Conservation (phyloP, 2,888 invertebrate genomes). For the Drosophila meridiana region DNA sequence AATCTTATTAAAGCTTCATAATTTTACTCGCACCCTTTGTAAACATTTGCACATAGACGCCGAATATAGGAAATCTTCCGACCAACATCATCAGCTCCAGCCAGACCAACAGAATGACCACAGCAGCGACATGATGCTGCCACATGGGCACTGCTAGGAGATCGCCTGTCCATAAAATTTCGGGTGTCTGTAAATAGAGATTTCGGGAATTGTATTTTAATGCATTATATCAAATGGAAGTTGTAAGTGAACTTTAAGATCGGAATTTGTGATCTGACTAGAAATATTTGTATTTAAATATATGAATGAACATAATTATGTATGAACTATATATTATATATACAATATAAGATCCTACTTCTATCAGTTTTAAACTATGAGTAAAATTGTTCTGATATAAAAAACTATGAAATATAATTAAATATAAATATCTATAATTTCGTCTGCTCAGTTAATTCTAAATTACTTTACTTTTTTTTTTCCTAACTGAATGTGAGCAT, state of each 20-base stretch:
- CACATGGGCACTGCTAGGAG: conserved; percentile 86
- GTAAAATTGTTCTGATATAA: too few relatives aligned
- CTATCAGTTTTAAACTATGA: too few relatives aligned
- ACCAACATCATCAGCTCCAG: conserved; percentile 94
- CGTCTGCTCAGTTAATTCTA: not conserved
- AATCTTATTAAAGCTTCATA: too few relatives aligned
- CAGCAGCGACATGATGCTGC: conserved; percentile 93
- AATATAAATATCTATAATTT: too few relatives aligned
- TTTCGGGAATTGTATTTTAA: not conserved
- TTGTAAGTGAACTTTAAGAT: not conserved
- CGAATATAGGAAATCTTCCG: conserved; percentile 93
- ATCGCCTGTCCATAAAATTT: conserved; percentile 78
- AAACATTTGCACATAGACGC: conserved; percentile 95
- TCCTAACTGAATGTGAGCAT: not conserved
- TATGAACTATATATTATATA: too few relatives aligned
- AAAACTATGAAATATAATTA: too few relatives aligned
- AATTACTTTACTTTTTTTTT: not conserved
- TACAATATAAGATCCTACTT: too few relatives aligned
- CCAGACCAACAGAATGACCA: conserved; percentile 93
- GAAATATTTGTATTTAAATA: too few relatives aligned
- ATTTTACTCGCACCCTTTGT: conserved; percentile 87
- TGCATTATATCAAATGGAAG: not conserved
- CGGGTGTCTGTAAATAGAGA: conserved; percentile 76
- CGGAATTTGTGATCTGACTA: too few relatives aligned
- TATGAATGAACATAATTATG: too few relatives aligned